A percentile compares a stretch with the other conserved stretches of the same genome.
Conservation (phyloP, 1,140 invertebrate genomes). For the Drosophila parvula region DNA sequence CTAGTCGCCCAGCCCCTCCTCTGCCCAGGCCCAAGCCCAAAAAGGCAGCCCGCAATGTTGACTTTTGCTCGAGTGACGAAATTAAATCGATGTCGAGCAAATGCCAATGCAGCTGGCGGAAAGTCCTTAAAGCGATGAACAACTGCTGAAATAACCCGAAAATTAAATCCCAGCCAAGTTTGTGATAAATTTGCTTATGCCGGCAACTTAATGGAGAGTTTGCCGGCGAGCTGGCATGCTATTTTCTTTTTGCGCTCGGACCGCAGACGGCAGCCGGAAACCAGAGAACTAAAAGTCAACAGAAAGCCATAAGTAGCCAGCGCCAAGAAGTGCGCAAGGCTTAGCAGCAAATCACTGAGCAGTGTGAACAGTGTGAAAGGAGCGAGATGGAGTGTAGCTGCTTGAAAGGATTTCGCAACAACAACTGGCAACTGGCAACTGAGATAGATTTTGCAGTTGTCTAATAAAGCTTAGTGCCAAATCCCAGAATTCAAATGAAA, state of each 20-base stretch:
- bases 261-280: slow-evolving; percentile 46
- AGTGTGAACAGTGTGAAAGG: slow-evolving; percentile 69
- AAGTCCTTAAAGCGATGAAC: slow-evolving; percentile 47
- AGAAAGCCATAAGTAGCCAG: slow-evolving; percentile 68
- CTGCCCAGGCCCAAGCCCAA: not conserved
- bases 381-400: slow-evolving; percentile 16
- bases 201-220: slow-evolving; percentile 75
- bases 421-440: slow-evolving; percentile 25
- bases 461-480: slow-evolving; percentile 53
- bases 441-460: slow-evolving; percentile 53
- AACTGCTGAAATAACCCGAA: slow-evolving; percentile 15
- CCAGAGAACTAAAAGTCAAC: slow-evolving; percentile 69
- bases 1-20: not conserved
- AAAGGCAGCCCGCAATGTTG: slow-evolving; percentile 49
- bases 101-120: slow-evolving; percentile 34
- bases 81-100: slow-evolving; percentile 74
- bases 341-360: slow-evolving; percentile 75
- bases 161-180: slow-evolving; percentile 68
- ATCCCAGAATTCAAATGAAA: slow-evolving; percentile 47
- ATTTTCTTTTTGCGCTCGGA: slow-evolving; percentile 15
- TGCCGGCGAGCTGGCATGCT: slow-evolving; percentile 27
- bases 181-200: slow-evolving; percentile 76
- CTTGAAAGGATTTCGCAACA: slow-evolving; percentile 40
- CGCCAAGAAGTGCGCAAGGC: slow-evolving; percentile 66
- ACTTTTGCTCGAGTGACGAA: slow-evolving; percentile 71